phyloP scores from a whole-genome alignment of 2,797 vertebrate species.

The Anguilla obscura region DNA sequence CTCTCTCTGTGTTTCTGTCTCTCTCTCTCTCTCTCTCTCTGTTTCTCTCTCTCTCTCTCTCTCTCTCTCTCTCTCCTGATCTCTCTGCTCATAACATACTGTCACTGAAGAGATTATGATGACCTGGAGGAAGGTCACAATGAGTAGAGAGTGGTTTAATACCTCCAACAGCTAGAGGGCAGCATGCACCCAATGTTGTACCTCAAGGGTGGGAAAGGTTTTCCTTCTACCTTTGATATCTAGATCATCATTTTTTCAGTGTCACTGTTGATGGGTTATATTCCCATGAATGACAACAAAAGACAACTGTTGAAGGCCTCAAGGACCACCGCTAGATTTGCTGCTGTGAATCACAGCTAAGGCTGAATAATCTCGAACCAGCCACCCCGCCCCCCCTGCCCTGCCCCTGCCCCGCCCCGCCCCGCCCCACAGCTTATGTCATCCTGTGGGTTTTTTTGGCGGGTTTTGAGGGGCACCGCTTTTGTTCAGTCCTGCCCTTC shows the following conservation, averaged over 20 bases:
- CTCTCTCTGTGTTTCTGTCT: neutral
- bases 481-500: too few relatives aligned
- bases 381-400: neutral
- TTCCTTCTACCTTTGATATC: neutral
- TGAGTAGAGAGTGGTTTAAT: neutral
- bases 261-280: neutral
- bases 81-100: neutral
- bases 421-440: neutral
- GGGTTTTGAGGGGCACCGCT: neutral
- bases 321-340: neutral
- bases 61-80: neutral
- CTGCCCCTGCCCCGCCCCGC: neutral
- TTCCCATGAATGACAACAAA: neutral
- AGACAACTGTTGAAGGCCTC: neutral
- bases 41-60: neutral
- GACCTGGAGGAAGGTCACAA: neutral
- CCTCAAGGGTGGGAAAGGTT: too few relatives aligned
- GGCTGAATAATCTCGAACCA: neutral
- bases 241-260: neutral
- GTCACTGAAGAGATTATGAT: neutral
- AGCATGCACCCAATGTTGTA: neutral
- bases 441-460: too few relatives aligned
- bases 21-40: neutral
- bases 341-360: neutral
- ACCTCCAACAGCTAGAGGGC: conserved; percentile 1